A percentile compares a stretch with the other conserved stretches of the same genome.
phyloP scores from a whole-genome alignment of 1,140 invertebrate genomes.

The Pinna nobilis region DNA sequence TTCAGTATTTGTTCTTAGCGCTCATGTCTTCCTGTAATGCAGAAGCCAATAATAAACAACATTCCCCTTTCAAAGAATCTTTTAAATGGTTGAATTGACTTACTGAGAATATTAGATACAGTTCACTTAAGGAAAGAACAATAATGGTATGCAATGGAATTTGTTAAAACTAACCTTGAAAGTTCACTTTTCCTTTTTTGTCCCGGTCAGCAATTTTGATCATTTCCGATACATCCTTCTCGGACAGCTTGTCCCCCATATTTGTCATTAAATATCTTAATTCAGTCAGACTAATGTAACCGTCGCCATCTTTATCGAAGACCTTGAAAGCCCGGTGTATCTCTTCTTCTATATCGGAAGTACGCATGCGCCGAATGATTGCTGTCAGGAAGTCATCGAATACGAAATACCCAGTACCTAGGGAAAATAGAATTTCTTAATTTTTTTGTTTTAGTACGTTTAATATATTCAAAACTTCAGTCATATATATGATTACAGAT shows the following conservation, averaged over 20 bases:
- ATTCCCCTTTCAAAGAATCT: too few species aligned
- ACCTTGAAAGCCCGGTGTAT: constrained; percentile 98
- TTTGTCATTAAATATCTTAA: constrained; percentile 87
- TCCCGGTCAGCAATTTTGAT: constrained; percentile 79
- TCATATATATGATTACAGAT: background rate
- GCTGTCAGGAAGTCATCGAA: constrained; percentile 48
- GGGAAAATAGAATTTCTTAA: too few species aligned
- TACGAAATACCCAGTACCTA: constrained; percentile 47
- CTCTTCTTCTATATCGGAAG: constrained; percentile 76
- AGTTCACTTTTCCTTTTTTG: constrained; percentile 47
- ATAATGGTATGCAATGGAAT: too few species aligned
- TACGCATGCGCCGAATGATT: constrained; percentile 1
- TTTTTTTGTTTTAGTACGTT: background rate
- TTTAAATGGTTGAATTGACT: too few species aligned
- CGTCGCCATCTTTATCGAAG: constrained; percentile 98
- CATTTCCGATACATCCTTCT: constrained; percentile 94
- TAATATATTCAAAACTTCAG: background rate
- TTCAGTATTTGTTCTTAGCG: too few species aligned
- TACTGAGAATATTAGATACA: too few species aligned
- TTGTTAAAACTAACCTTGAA: constrained; percentile 29
- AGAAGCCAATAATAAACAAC: too few species aligned
- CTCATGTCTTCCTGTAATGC: too few species aligned
- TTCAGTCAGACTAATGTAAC: constrained; percentile 76
- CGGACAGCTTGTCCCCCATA: constrained; percentile 90
- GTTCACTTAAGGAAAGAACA: too few species aligned